Percentiles rank a stretch among this genome's conserved stretches.
These are phyloP conservation scores for Polydesmus complanatus DNA, from an alignment of 2,888 invertebrate species.

Conservation along the genomic window DNA sequence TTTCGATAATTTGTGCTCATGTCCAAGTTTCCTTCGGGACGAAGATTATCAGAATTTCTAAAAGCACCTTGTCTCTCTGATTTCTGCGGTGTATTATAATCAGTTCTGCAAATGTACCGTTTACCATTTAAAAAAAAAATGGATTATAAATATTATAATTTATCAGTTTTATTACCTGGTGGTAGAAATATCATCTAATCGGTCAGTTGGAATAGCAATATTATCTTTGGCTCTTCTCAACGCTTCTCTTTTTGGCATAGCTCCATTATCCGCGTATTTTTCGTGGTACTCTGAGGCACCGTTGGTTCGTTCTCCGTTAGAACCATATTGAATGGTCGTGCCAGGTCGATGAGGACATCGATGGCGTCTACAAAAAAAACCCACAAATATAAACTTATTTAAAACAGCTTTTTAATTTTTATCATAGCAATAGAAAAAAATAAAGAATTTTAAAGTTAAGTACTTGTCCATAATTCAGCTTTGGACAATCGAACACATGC, in stretches of 20 bases:
- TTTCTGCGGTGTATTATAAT: slow-evolving; percentile 2
- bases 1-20: slow-evolving; percentile 7
- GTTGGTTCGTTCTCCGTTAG: not conserved
- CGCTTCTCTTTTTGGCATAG: not conserved
- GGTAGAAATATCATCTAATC: slow-evolving; percentile 12
- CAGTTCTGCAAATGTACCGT: not conserved
- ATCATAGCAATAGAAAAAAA: too few species aligned
- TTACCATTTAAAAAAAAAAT: not conserved
- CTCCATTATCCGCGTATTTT: slow-evolving; percentile 9
- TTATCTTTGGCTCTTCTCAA: slow-evolving; percentile 13
- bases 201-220: slow-evolving; percentile 3
- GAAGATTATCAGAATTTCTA: slow-evolving; percentile 5
- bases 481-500: too few species aligned
- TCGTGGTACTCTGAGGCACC: slow-evolving; percentile 8
- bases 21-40: slow-evolving; percentile 3
- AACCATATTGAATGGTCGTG: slow-evolving; percentile 2
- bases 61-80: not conserved
- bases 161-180: not conserved
- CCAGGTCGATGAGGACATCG: slow-evolving; percentile 15
- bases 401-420: too few species aligned
- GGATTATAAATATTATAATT: not conserved
- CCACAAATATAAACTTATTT: too few species aligned
- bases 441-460: too few species aligned
- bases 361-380: slow-evolving; percentile 8
- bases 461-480: too few species aligned